Evolutionary conservation across 2,113 vertebrate genomes (phyloP).

Genomic region (Xyliphius kryptos): DNA sequence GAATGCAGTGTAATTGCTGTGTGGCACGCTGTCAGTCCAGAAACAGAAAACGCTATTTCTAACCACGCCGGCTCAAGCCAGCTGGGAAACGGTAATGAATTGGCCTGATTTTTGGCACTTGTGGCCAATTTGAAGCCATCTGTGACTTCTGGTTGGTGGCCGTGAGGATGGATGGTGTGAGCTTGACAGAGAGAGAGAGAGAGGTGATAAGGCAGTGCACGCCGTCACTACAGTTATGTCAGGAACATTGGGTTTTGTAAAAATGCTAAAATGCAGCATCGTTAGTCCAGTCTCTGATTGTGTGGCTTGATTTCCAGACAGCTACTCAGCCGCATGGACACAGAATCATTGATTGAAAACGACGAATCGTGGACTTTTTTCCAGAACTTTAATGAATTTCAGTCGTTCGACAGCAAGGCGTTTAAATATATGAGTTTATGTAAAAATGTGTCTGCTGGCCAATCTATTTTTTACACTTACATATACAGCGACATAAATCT

Average conservation of each 20-base stretch:
- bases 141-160: conserved; percentile 46
- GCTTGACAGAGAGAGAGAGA: conserved; percentile 31
- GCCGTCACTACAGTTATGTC: conserved; percentile 19
- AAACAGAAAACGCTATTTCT: conserved; percentile 8
- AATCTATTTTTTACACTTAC: too few relatives aligned
- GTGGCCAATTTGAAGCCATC: conserved; percentile 49
- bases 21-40: conserved; percentile 27
- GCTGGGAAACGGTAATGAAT: conserved; percentile 42
- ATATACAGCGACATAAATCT: too few relatives aligned
- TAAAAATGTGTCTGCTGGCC: too few relatives aligned
- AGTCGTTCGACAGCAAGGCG: too few relatives aligned
- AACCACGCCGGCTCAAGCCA: conserved; percentile 40
- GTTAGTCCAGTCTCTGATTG: conserved; percentile 15
- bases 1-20: background rate
- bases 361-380: too few relatives aligned
- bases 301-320: background rate
- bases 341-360: too few relatives aligned
- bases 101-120: conserved; percentile 45
- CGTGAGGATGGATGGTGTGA: conserved; percentile 17
- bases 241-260: conserved; percentile 31
- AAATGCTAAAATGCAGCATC: conserved; percentile 27
- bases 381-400: too few relatives aligned
- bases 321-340: background rate
- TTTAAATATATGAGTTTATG: too few relatives aligned
- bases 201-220: conserved; percentile 8